Evolutionary conservation across 1,140 invertebrate species (phyloP).

Genomic region (Harpegnathos saltator): DNA sequence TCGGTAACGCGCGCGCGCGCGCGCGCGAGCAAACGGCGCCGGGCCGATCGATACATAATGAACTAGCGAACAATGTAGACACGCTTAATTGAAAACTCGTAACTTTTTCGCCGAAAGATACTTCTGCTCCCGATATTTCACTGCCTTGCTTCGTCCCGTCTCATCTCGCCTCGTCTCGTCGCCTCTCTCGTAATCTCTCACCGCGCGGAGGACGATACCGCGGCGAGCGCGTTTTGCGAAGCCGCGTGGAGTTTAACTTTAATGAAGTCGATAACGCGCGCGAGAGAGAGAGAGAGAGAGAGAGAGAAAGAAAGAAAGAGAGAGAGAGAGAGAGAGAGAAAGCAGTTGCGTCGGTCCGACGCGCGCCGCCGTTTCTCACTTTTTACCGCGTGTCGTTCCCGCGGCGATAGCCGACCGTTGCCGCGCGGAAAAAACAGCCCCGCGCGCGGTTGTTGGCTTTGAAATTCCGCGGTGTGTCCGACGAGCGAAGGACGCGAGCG

Average conservation of each 20-base stretch:
- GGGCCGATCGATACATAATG: slow-evolving; percentile 62
- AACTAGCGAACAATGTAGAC: slow-evolving; percentile 63
- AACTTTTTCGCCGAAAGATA: slow-evolving; percentile 58
- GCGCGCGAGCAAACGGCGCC: slow-evolving; percentile 15
- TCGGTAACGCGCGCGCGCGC: slow-evolving; percentile 25
- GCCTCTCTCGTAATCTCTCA: too few species aligned
- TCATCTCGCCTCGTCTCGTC: too few species aligned
- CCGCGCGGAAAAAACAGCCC: background rate
- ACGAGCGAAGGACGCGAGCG: background rate
- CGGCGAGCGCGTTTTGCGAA: slow-evolving; percentile 47
- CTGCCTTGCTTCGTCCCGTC: background rate
- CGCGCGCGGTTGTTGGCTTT: too few species aligned
- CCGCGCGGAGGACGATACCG: too few species aligned
- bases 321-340: too few species aligned
- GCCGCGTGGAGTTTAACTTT: slow-evolving; percentile 50
- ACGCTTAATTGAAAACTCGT: slow-evolving; percentile 62
- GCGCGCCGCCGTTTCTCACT: slow-evolving; percentile 14
- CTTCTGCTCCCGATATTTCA: slow-evolving; percentile 43
- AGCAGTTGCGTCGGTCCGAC: slow-evolving; percentile 31
- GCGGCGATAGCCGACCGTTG: background rate
- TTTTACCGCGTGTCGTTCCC: slow-evolving; percentile 48
- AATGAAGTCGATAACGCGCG: slow-evolving; percentile 52
- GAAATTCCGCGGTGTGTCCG: too few species aligned
- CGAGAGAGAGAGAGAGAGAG: too few species aligned
- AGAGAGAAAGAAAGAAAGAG: too few species aligned